Conservation (phyloP, 2,113 vertebrate species). For the Oplegnathus fasciatus region DNA sequence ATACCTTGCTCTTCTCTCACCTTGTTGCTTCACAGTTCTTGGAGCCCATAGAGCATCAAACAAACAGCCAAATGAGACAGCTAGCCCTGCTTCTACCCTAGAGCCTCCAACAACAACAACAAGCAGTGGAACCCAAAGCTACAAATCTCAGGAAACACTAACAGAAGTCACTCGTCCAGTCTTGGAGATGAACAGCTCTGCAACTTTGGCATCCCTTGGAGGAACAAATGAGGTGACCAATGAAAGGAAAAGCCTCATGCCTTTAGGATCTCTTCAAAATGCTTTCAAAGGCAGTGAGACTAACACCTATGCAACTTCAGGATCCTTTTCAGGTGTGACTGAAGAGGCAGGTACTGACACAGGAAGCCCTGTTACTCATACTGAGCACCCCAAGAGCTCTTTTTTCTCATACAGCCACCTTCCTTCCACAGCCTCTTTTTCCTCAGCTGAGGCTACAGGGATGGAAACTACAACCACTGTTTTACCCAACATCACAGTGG, state of each 20-base stretch:
- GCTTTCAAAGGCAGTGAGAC: not conserved
- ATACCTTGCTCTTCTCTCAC: not conserved
- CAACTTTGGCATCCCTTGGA: not conserved
- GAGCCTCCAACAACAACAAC: not conserved
- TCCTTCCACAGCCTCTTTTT: not conserved
- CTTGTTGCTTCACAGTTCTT: slow-evolving; percentile 1
- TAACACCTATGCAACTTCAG: not conserved
- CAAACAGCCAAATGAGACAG: not conserved
- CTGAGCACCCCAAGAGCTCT: fast-evolving
- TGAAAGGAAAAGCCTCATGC: not conserved
- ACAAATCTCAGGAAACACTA: not conserved
- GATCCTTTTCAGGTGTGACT: not conserved
- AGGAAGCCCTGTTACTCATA: not conserved
- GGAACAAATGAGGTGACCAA: not conserved
- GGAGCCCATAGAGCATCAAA: not conserved
- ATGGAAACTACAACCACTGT: not conserved
- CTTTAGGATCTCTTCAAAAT: slow-evolving; percentile 10
- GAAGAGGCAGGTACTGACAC: not conserved
- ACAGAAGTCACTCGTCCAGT: not conserved
- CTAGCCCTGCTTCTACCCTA: fast-evolving
- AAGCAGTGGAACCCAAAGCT: not conserved
- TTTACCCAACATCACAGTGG: not conserved
- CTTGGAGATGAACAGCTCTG: not conserved
- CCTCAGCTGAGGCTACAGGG: not conserved
- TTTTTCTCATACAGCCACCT: not conserved